Base-by-base conservation (phyloP, 2,113 vertebrate species). In the Cheilinus undulatus region DNA sequence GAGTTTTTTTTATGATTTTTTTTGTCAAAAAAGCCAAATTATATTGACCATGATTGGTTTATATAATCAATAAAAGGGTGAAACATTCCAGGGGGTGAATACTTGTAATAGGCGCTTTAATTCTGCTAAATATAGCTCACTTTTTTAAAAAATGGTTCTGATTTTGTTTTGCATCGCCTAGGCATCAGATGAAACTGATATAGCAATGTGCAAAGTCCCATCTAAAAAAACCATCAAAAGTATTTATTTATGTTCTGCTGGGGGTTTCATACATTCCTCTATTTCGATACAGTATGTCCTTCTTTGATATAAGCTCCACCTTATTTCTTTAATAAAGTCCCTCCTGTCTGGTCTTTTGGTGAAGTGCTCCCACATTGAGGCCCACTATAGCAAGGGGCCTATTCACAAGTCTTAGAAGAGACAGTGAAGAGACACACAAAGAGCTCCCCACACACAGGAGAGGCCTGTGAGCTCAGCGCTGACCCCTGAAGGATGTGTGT, bases 401-500 rank as follows among this genome's bases (percentile, higher is more conserved):
- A 87, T 93, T 92, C 86, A 90, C 85, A 73, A 76, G 66, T 68
- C 78, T 65, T 13, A 72, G 71, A 80, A 72, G 71, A 80, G 71
- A 89, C 76, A 88, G 81, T 34, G 68, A 69, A 59, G 72, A 66
- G 70, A 67, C 82, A 67, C 64, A 92, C 90, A 93, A 91, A 92
- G 88, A 83, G 71, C 73, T 74, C 73, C 76, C 88, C 78, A 86
- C 84, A 87, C 59, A 62, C 43, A 15, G 56, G 28, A 82, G 76
- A 74, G 65, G 53, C 69, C 70, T 49, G 69, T 77, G 74, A 83
- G 80, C 87, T 86, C 85, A 76, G 76, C 77, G 68, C 76, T 93
- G 91, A 91, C 88, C 89, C 80, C 84, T 85, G 86, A 87, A 92
- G 89, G 91, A 89, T 91, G 89, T 84, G 91, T 91, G 90, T 89